Evolutionary conservation across 2,113 vertebrate genomes (phyloP).

Genomic region (Hassar affinis): DNA sequence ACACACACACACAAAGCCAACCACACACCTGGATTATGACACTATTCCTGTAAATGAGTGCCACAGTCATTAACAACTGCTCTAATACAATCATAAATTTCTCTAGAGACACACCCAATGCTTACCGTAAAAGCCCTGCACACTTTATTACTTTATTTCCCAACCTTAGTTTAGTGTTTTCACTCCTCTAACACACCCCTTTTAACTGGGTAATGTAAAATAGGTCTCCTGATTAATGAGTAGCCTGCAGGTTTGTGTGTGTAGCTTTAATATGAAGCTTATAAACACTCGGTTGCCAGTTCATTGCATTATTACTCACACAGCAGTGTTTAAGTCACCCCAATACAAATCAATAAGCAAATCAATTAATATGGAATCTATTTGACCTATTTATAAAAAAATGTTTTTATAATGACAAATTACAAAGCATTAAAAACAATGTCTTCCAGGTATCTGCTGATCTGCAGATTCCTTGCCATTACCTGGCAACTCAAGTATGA

Average conservation of each 20-base stretch:
- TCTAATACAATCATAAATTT: constrained; percentile 3
- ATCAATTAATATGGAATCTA: not conserved
- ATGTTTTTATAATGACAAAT: not conserved
- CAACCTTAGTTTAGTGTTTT: not conserved
- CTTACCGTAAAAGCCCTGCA: not conserved
- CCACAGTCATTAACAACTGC: not conserved
- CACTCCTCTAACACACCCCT: not conserved
- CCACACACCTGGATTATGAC: not conserved
- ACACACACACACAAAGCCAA: no score
- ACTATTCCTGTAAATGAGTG: not conserved
- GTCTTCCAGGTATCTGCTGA: not conserved
- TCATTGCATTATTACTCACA: no score
- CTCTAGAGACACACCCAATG: not conserved
- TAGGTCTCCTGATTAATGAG: not conserved
- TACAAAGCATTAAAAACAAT: not conserved
- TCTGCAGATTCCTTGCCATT: not conserved
- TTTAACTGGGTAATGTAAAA: not conserved
- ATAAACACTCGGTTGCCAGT: not conserved
- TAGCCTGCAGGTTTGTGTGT: not conserved
- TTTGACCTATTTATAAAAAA: no score
- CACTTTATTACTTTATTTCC: not conserved
- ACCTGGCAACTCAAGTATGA: not conserved
- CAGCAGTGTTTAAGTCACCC: no score
- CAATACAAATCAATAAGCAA: not conserved
- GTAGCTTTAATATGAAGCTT: not conserved